Evolutionary conservation across 2,797 vertebrate species (phyloP), one percentile per base, ranked within the genome.

Genomic region (Myotis planiceps): DNA sequence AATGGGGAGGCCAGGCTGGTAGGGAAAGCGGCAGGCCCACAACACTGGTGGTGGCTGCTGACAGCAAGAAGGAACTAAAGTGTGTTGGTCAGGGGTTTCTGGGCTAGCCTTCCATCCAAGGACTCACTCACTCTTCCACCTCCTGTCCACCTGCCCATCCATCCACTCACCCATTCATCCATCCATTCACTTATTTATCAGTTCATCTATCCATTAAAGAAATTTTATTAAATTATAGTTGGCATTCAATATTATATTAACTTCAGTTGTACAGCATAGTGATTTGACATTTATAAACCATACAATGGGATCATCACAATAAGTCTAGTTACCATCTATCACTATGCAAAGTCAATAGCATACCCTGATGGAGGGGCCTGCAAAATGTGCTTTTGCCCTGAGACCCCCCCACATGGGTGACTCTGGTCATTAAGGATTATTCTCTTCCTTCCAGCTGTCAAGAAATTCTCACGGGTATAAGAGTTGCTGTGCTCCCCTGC

Each of bases 11-110:
- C 92, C 85, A 96, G 94, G 63, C 96, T 89, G n/a, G 84, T 2
- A 0, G 97, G 97, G 58, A 97, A 29, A 97, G 23, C 72, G 97
- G 69, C n/a, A 97, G 86, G 19, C 97, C 98, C 65, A 84, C 2
- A 21, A 93, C 2, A 29, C 80, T 94, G 79, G 66, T 25, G 1
- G 29, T 45, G 15, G 94, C 97, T 98, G 49, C 47, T 83, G 53
- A 69, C 2, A 49, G 60, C 2, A 34, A 60, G 27, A 66, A 88
- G 25, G 18, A 49, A 60, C 76, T 12, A 34, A n/a, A 27, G 15
- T 4, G 5, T 58, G 32, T 60, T 0, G 5, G 32, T 68, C 3
- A 39, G 2, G 1, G 12, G 45, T 15, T 29, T 7, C 21, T 2
- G 68, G 58, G 32, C 29, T 63, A 2, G 7, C 3, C 3, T 84